A percentile compares a stretch with the other conserved stretches of the same genome.
These are phyloP conservation scores for Synanthedon formicaeformis DNA, from an alignment of 2,888 invertebrate genomes.

Conservation along the genomic window DNA sequence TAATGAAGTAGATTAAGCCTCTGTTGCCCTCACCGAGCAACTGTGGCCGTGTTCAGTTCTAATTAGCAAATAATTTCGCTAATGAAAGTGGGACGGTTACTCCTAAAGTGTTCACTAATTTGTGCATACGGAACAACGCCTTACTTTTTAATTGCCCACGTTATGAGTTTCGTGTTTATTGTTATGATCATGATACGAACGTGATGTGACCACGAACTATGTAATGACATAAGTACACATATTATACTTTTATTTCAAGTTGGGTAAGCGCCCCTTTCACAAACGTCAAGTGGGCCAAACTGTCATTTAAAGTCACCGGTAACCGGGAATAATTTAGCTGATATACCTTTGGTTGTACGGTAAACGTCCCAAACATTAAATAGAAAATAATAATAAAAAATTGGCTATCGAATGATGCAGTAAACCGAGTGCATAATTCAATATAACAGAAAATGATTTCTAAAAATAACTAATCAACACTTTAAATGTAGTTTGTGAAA, in stretches of 20 bases:
- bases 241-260: background rate
- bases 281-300: no score
- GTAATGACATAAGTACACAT: constrained; percentile 2
- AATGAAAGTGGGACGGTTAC: constrained; percentile 40
- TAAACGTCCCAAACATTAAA: no score
- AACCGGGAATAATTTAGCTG: no score
- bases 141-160: constrained; percentile 1
- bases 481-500: no score
- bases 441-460: no score
- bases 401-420: no score
- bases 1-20: constrained; percentile 51
- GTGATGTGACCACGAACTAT: constrained; percentile 13
- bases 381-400: no score
- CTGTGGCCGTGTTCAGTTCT: constrained; percentile 39
- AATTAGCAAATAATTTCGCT: constrained; percentile 59
- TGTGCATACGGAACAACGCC: constrained; percentile 12
- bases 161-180: constrained; percentile 20
- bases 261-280: no score
- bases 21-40: constrained; percentile 32
- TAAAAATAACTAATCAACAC: no score
- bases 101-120: constrained; percentile 24
- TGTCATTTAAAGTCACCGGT: no score
- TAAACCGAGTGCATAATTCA: no score
- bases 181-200: constrained; percentile 12
- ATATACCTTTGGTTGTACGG: no score